phyloP scores from a whole-genome alignment of 1,140 invertebrate species.

The Spodoptera litura region DNA sequence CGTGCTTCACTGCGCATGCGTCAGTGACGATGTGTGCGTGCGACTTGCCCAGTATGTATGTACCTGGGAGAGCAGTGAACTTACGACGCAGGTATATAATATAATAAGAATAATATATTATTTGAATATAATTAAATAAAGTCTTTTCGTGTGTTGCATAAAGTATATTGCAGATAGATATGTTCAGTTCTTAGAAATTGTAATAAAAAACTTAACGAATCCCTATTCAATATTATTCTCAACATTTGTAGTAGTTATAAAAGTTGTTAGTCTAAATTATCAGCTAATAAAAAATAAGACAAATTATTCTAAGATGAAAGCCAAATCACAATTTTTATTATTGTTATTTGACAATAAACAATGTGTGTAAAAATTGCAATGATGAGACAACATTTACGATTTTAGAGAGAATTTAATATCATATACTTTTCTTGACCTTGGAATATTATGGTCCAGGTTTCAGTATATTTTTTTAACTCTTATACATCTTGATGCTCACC shows the following conservation, averaged over 20 bases:
- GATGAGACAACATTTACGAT: neutral
- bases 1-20: constrained; percentile 65
- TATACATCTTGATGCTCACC: neutral
- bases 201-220: no score
- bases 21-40: constrained; percentile 42
- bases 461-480: neutral
- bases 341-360: constrained; percentile 2
- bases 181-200: no score
- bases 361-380: neutral
- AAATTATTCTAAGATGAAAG: constrained; percentile 7
- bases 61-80: constrained; percentile 48
- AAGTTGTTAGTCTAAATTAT: no score
- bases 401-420: neutral
- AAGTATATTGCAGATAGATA: no score
- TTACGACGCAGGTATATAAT: constrained; percentile 43
- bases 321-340: no score
- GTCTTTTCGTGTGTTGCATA: neutral
- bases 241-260: no score
- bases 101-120: neutral
- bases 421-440: neutral
- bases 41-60: constrained; percentile 37
- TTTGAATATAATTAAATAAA: neutral
- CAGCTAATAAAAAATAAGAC: neutral
- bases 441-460: neutral
- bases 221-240: no score